A percentile compares a stretch with the other conserved stretches of the same genome.
Conservation (phyloP, 2,888 invertebrate genomes). For the Drosophila kokeensis region DNA sequence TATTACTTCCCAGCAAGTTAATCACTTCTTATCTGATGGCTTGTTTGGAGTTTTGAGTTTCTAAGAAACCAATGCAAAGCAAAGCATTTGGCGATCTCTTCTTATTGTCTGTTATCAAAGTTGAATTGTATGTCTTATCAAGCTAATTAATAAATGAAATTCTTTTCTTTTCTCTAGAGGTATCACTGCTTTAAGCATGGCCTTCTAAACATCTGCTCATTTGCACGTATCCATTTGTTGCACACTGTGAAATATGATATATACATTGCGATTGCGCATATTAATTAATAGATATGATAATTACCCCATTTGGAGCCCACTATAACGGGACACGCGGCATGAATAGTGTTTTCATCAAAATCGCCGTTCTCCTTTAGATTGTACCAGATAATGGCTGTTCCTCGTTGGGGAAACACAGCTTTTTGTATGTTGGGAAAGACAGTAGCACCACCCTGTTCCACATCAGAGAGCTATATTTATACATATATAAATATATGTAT, state of each 20-base stretch:
- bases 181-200: constrained; percentile 84
- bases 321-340: constrained; percentile 82
- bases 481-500: neutral
- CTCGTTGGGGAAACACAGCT: constrained; percentile 93
- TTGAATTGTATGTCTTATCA: neutral
- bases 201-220: constrained; percentile 90
- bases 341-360: constrained; percentile 67
- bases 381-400: constrained; percentile 85
- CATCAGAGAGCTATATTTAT: constrained; percentile 94
- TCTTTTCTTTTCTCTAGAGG: neutral
- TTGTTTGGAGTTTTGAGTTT: neutral
- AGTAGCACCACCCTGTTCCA: constrained; percentile 98
- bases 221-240: constrained; percentile 95
- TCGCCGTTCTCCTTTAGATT: constrained; percentile 72
- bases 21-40: neutral
- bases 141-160: neutral
- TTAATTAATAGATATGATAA: neutral
- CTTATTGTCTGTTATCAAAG: neutral
- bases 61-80: neutral
- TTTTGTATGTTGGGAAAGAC: constrained; percentile 95
- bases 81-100: neutral
- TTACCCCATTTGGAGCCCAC: constrained; percentile 83
- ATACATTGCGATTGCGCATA: neutral
- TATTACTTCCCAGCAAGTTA: neutral
- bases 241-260: constrained; percentile 87